These are phyloP conservation scores for Drosophila rhopaloa DNA, from an alignment of 1,140 invertebrate species.

Conservation along the genomic window DNA sequence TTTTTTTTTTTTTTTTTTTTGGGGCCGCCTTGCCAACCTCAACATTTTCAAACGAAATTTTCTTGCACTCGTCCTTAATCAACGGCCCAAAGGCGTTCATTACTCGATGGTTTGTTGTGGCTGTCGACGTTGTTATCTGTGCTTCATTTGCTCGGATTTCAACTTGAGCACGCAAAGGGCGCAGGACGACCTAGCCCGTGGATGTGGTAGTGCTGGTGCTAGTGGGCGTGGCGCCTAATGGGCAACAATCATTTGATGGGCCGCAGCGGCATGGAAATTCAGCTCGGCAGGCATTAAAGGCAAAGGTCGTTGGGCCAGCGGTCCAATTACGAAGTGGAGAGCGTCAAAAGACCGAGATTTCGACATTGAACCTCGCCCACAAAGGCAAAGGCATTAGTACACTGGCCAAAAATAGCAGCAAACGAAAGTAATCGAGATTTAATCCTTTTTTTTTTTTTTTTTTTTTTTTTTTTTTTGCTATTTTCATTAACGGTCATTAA, in stretches of 20 bases:
- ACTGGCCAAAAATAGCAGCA: not conserved
- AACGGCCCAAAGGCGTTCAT: conserved; percentile 59
- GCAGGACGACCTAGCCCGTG: conserved; percentile 12
- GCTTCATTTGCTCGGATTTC: conserved; percentile 76
- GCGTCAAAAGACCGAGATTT: conserved; percentile 17
- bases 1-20: conserved; percentile 2
- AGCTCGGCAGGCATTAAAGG: conserved; percentile 22
- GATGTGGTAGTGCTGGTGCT: not conserved
- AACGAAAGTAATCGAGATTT: too few species aligned
- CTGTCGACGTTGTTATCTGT: conserved; percentile 62
- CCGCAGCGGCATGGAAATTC: conserved; percentile 41
- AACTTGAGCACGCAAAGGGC: conserved; percentile 77
- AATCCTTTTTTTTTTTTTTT: too few species aligned
- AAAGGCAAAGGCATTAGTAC: not conserved
- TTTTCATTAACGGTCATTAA: too few species aligned
- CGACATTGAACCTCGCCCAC: conserved; percentile 59
- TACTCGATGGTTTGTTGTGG: conserved; percentile 32
- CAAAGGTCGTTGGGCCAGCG: conserved; percentile 31
- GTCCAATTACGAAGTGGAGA: conserved; percentile 30
- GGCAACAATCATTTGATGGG: conserved; percentile 15
- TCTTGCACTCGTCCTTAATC: conserved; percentile 73
- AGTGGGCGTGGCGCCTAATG: conserved; percentile 70
- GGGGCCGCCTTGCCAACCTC: conserved; percentile 11
- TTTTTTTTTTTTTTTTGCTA: too few species aligned
- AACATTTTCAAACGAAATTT: conserved; percentile 66